phyloP scores from a whole-genome alignment of 2,113 vertebrate species.

The Scatophagus argus region DNA sequence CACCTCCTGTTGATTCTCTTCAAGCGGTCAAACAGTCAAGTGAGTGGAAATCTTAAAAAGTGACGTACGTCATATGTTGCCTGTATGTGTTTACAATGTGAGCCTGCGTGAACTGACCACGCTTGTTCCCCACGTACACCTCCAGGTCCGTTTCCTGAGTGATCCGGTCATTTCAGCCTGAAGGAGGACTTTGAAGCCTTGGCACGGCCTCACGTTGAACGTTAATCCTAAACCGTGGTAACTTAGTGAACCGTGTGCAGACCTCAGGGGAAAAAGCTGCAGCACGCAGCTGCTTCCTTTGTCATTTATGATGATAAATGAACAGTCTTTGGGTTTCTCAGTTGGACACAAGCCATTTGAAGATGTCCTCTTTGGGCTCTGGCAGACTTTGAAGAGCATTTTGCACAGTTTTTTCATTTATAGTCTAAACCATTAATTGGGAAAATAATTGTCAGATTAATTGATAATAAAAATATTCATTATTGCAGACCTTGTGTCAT shows the following conservation, averaged over 20 bases:
- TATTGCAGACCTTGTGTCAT: too few relatives aligned
- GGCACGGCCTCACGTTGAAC: constrained; percentile 15
- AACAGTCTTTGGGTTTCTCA: too few relatives aligned
- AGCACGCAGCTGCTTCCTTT: too few relatives aligned
- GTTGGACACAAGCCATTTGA: too few relatives aligned
- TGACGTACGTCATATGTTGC: background rate
- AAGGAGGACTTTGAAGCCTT: constrained; percentile 52
- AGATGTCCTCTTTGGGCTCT: too few relatives aligned
- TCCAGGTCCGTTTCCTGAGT: background rate
- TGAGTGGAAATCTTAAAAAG: background rate
- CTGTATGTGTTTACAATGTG: background rate
- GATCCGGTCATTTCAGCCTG: background rate
- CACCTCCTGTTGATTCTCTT: background rate
- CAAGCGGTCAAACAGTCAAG: background rate
- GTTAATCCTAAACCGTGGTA: constrained; percentile 48
- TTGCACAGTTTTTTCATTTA: too few relatives aligned
- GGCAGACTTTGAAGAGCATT: too few relatives aligned
- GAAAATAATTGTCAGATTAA: too few relatives aligned
- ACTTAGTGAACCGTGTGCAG: constrained; percentile 18
- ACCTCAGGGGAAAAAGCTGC: constrained; percentile 11
- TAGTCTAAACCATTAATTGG: too few relatives aligned
- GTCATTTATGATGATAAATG: too few relatives aligned
- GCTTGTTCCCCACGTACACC: background rate
- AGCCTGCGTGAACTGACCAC: background rate
- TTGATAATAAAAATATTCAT: too few relatives aligned